Evolutionary conservation across 1,140 invertebrate genomes (phyloP).

Genomic region (Wiebesia pumilae): DNA sequence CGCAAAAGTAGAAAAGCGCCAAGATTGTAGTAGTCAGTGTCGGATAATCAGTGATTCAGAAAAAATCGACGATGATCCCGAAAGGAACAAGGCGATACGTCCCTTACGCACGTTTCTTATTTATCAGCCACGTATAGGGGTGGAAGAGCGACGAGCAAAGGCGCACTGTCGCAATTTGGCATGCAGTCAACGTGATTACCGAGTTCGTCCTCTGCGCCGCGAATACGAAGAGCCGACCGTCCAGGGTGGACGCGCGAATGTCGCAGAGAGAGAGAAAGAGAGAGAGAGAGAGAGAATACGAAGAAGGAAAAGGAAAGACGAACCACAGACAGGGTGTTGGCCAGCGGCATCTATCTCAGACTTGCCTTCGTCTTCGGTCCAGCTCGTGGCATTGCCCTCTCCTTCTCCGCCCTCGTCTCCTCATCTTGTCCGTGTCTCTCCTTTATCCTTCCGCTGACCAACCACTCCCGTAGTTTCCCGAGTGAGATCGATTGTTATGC

Average conservation of each 20-base stretch:
- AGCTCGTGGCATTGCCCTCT: conserved; percentile 46
- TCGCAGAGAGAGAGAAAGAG: background rate
- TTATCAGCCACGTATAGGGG: background rate
- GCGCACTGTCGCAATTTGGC: conserved; percentile 45
- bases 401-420: background rate
- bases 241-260: background rate
- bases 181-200: conserved; percentile 49
- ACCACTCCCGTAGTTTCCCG: conserved; percentile 59
- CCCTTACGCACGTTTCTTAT: background rate
- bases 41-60: background rate
- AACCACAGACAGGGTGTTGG: conserved; percentile 69
- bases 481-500: conserved; percentile 76
- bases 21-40: background rate
- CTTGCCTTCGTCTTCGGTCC: conserved; percentile 57
- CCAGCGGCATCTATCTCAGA: conserved; percentile 59
- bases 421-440: conserved; percentile 29
- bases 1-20: too few species aligned
- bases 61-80: background rate
- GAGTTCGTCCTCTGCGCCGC: conserved; percentile 27
- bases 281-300: background rate
- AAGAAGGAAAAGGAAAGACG: conserved; percentile 51
- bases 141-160: background rate
- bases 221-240: conserved; percentile 28
- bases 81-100: background rate
- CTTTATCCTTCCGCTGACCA: conserved; percentile 51